Percentiles rank a stretch among this genome's conserved stretches.
Conservation (phyloP, 2,888 invertebrate genomes). For the Aphidius colemani region DNA sequence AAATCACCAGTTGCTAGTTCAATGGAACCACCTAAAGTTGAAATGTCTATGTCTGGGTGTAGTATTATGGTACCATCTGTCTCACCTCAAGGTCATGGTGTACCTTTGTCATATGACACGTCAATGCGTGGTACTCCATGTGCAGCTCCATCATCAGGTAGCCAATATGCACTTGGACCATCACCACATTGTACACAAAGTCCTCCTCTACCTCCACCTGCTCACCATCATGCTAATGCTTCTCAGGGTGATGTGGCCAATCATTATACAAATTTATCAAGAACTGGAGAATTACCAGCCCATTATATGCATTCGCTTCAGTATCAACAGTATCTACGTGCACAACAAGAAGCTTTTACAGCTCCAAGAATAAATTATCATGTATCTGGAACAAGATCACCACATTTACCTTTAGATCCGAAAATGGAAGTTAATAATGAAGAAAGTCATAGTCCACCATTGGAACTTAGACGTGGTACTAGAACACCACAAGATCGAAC, state of each 20-base stretch:
- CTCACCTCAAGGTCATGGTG: conserved; percentile 63
- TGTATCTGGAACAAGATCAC: conserved; percentile 55
- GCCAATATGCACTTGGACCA: conserved; percentile 56
- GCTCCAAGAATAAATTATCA: conserved; percentile 55
- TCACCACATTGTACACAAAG: conserved; percentile 65
- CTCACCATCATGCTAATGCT: conserved; percentile 71
- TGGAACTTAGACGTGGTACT: conserved; percentile 70
- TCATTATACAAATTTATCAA: conserved; percentile 59
- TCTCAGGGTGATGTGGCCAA: conserved; percentile 63
- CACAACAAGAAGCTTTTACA: conserved; percentile 59
- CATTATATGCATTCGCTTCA: conserved; percentile 66
- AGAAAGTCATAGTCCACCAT: conserved; percentile 72
- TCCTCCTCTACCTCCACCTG: conserved; percentile 73
- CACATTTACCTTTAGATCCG: conserved; percentile 63
- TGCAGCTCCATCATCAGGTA: conserved; percentile 55
- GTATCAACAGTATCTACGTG: conserved; percentile 64
- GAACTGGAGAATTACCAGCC: conserved; percentile 59
- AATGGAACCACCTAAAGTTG: conserved; percentile 65
- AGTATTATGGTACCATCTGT: conserved; percentile 63
- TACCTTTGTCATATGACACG: conserved; percentile 67
- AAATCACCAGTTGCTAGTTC: conserved; percentile 42
- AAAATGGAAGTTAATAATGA: conserved; percentile 67
- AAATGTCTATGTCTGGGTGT: conserved; percentile 64
- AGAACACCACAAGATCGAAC: conserved; percentile 64
- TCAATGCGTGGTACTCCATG: conserved; percentile 63